Evolutionary conservation across 2,113 vertebrate genomes (phyloP).

Genomic region (Odontesthes bonariensis): DNA sequence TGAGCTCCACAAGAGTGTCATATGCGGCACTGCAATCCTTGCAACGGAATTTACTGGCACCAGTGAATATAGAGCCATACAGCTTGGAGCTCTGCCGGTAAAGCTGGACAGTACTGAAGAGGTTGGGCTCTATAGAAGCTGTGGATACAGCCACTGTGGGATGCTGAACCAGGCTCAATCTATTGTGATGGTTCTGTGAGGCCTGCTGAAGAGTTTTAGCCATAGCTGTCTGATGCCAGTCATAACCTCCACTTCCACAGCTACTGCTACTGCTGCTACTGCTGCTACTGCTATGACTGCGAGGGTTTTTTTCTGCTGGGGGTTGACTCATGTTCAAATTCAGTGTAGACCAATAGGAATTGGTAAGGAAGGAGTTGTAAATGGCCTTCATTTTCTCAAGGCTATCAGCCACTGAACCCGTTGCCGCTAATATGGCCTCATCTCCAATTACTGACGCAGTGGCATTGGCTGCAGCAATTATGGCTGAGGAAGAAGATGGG

Average conservation of each 20-base stretch:
- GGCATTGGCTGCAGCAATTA: conserved; percentile 64
- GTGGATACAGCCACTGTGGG: conserved; percentile 59
- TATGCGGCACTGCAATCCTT: conserved; percentile 98
- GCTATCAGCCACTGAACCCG: conserved; percentile 88
- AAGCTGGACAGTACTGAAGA: conserved; percentile 98
- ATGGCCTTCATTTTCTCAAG: conserved; percentile 99
- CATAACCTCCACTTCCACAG: conserved; percentile 94
- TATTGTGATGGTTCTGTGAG: conserved; percentile 88
- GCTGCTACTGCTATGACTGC: conserved; percentile 91
- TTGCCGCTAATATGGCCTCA: conserved; percentile 78
- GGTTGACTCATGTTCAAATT: conserved; percentile 92
- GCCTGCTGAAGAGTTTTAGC: conserved; percentile 97
- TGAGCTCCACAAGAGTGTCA: conserved; percentile 96
- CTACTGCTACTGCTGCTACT: conserved; percentile 97
- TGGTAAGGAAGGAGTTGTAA: conserved; percentile 97
- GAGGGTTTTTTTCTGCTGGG: conserved; percentile 87
- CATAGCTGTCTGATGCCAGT: conserved; percentile 99
- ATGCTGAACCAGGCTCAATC: conserved; percentile 65
- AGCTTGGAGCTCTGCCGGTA: conserved; percentile 98
- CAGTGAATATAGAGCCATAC: conserved; percentile 98
- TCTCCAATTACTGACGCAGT: conserved; percentile 76
- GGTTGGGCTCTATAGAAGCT: conserved; percentile 86
- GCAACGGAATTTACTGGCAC: conserved; percentile 98
- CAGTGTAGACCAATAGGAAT: conserved; percentile 98
- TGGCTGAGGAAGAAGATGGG: conserved; percentile 64